Conservation (phyloP, 2,888 invertebrate genomes). For the Spisula subtruncata region DNA sequence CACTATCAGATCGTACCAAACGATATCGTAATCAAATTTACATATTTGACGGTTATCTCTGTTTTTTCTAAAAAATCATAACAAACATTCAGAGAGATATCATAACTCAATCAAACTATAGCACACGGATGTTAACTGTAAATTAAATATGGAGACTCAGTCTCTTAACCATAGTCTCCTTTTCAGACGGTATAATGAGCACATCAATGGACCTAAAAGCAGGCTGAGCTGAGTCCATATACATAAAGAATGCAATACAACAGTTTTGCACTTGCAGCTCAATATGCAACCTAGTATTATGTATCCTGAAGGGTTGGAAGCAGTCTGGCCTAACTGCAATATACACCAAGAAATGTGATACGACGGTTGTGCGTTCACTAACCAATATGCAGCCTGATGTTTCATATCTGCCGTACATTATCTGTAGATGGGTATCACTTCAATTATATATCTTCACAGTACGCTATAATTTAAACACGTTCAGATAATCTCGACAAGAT, state of each 20-base stretch:
- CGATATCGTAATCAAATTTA: conserved; percentile 5
- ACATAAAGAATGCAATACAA: too few relatives aligned
- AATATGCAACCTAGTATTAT: too few relatives aligned
- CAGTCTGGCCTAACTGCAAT: too few relatives aligned
- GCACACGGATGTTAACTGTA: conserved; percentile 18
- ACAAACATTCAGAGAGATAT: background rate
- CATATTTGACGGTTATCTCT: conserved; percentile 13
- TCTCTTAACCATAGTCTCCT: background rate
- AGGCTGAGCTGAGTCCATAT: too few relatives aligned
- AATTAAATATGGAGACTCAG: conserved; percentile 12
- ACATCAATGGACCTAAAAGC: too few relatives aligned
- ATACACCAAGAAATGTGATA: too few relatives aligned
- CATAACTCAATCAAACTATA: background rate
- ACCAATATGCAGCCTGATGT: background rate
- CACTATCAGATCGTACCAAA: background rate
- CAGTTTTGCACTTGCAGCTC: too few relatives aligned
- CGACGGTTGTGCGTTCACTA: too few relatives aligned
- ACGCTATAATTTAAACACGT: conserved; percentile 38
- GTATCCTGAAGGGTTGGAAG: too few relatives aligned
- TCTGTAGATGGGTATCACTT: conserved; percentile 28
- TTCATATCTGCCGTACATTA: background rate
- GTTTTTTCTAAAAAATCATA: background rate
- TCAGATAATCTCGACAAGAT: conserved; percentile 28
- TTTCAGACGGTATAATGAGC: conserved; percentile 3
- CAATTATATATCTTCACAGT: conserved; percentile 25